Base-by-base conservation (phyloP, 2,888 invertebrate species). In the Hololepta plana region DNA sequence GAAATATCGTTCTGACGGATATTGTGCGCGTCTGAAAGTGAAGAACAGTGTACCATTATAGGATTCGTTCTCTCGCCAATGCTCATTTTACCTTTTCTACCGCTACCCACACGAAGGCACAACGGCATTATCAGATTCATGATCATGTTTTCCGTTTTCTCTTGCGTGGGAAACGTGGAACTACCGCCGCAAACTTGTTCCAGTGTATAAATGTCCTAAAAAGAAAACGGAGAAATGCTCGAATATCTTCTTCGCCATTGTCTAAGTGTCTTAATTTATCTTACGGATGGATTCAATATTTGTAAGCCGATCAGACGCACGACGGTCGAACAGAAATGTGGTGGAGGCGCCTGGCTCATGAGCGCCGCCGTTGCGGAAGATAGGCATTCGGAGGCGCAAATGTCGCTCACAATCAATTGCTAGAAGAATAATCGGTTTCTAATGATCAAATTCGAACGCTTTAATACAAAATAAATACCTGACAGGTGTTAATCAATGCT, bases 61-160 rank as follows among this genome's bases (percentile, higher is more conserved):
- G n/a, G n/a, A n/a, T n/a, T n/a, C n/a, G n/a, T n/a, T n/a, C n/a
- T n/a, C n/a, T n/a, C n/a, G n/a, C n/a, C n/a, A n/a, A n/a, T n/a
- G n/a, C n/a, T n/a, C n/a, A n/a, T n/a, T n/a, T 39, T 54, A 85
- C 87, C 93, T 67, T 87, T 88, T 29, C 91, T 64, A 3, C 95
- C 93, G 44, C 87, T 87, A 11, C 95, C 95, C 14, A 95, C 88
- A 39, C 93, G 66, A 38, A 98, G 64, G 54, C 95, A 93, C 31
- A 98, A 62, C 1, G 98, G 98, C 67, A 98, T 82, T 34, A 98
- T 70, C 34, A 98, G 63, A 60, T 96, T 95, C 67, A 96, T 79
- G 24, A 98, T 67, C 62, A 93, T 80, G 43, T 88, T 87, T 58
- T 96, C 93, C 6, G 90, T 84, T 53, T 91, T 82, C 43, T 93